These are phyloP conservation scores for Myiothlypis coronata DNA, from an alignment of 2,797 vertebrate species.

Conservation along the genomic window DNA sequence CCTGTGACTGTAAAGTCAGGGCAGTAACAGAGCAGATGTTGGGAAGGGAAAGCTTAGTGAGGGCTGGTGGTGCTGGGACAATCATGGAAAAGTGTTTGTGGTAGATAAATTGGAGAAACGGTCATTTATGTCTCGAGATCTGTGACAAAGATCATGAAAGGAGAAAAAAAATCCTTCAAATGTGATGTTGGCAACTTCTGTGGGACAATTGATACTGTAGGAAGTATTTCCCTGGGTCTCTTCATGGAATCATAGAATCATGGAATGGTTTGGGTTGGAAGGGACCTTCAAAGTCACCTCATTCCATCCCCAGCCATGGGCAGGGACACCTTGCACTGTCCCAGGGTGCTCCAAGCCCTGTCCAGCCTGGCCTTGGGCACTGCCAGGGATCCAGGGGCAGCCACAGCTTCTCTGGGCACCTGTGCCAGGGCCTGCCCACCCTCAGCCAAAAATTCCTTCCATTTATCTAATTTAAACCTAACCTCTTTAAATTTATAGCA, in stretches of 20 bases:
- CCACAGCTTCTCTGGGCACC: too few species aligned
- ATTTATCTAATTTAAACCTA: too few species aligned
- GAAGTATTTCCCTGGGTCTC: neutral
- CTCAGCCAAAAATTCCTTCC: accelerated
- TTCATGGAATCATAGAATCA: neutral
- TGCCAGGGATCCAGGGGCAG: too few species aligned
- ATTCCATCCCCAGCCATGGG: too few species aligned
- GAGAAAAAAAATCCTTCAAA: neutral
- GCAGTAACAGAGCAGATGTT: neutral
- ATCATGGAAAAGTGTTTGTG: neutral
- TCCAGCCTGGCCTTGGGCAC: too few species aligned
- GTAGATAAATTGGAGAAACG: neutral
- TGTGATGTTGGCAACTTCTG: neutral
- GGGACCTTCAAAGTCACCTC: too few species aligned
- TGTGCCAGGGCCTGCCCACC: accelerated
- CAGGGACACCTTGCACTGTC: too few species aligned
- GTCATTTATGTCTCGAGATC: accelerated
- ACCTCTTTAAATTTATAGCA: neutral
- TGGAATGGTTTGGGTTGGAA: too few species aligned
- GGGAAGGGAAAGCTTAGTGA: neutral
- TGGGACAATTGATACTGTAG: accelerated
- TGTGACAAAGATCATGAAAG: neutral
- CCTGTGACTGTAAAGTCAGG: neutral
- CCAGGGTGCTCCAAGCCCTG: too few species aligned
- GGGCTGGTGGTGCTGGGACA: neutral